Base-by-base conservation (phyloP, 2,888 invertebrate species). In the Gnatocerus cornutus region DNA sequence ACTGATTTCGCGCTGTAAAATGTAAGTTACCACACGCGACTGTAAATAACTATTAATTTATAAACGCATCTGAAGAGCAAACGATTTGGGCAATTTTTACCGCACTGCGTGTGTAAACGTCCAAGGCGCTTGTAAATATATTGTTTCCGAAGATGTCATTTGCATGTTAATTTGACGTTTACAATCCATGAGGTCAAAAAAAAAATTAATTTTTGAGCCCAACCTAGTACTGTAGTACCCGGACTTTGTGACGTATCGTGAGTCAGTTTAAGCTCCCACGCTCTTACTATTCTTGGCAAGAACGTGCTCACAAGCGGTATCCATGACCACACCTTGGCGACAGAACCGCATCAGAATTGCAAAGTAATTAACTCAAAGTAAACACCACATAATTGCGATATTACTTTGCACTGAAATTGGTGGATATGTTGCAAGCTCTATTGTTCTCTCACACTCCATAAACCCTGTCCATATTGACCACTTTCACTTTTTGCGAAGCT, bases 171-270 rank as follows among this genome's bases (percentile, higher is more conserved):
- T n/a, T n/a, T n/a, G n/a, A n/a, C n/a, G n/a, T n/a, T n/a, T n/a
- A n/a, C n/a, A n/a, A n/a, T n/a, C n/a, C n/a, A n/a, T n/a, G n/a
- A n/a, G n/a, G n/a, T n/a, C n/a, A n/a, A n/a, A n/a, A n/a, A n/a
- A n/a, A n/a, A n/a, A n/a, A 21, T 21, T 21, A 3, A 21, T 21
- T 21, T 21, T 21, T 3, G 1, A 4, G 21, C 21, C 4, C 21
- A 21, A 21, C 21, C 21, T 21, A 1, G 21, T 21, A 21, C 4
- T 3, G 21, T 21, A 1, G 21, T 21, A 59, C 59, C 59, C 59
- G 59, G 59, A 59, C 46, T 46, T 58, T n/a, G 27, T 59, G 59
- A 59, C 59, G 59, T 59, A 45, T 55, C 29, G 13, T 52, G 30
- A 52, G 52, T 55, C 52, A 52, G 52, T 55, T n/a, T 55, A 14